Conservation (phyloP, 1,140 invertebrate genomes). For the Colletes latitarsis region DNA sequence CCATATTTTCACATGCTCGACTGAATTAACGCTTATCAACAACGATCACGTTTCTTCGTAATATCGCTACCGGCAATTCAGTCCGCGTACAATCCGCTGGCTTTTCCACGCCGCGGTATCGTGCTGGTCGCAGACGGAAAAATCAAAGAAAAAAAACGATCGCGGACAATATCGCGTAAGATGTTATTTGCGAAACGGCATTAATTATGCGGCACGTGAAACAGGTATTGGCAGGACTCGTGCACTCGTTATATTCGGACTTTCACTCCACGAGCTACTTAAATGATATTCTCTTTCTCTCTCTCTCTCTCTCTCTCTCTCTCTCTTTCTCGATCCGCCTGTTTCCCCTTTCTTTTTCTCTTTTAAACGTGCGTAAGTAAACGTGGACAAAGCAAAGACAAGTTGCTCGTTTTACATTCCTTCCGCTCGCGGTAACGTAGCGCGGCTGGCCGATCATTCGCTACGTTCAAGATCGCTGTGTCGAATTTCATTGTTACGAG, state of each 20-base stretch:
- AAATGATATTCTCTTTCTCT: conserved; percentile 65
- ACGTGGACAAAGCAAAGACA: conserved; percentile 32
- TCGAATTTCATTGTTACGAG: conserved; percentile 11
- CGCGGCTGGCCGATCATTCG: conserved; percentile 13
- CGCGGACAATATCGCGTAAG: conserved; percentile 2
- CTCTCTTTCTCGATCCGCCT: too few relatives aligned
- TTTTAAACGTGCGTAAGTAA: conserved; percentile 44
- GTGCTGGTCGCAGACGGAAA: neutral
- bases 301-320: conserved; percentile 52
- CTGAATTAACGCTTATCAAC: neutral
- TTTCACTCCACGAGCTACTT: conserved; percentile 72
- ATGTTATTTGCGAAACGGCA: conserved; percentile 60
- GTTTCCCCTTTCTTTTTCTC: neutral
- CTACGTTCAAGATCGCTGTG: neutral
- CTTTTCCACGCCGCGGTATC: neutral
- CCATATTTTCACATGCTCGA: neutral
- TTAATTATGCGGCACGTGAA: conserved; percentile 65
- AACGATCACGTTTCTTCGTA: neutral
- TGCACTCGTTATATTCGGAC: conserved; percentile 66
- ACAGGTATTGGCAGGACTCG: conserved; percentile 62
- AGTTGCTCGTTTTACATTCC: conserved; percentile 43
- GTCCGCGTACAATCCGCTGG: neutral
- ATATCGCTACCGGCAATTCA: neutral
- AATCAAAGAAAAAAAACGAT: neutral
- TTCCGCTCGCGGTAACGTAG: conserved; percentile 17